Conservation (phyloP, 2,888 invertebrate species). For the Liodrosophila aerea region DNA sequence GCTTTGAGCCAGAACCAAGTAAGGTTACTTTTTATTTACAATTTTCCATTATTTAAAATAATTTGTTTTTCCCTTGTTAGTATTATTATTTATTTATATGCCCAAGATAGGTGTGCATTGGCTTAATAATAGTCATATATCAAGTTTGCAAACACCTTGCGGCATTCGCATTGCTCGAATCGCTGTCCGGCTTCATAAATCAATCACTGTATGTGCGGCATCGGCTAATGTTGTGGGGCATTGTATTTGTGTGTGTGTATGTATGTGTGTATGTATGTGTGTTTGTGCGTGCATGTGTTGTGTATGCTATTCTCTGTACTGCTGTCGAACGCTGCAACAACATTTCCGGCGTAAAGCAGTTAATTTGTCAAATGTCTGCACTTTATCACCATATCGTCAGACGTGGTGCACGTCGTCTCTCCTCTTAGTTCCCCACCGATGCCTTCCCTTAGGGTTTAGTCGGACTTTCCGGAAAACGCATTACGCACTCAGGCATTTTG, state of each 20-base stretch:
- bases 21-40: constrained; percentile 56
- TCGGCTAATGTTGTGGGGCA: constrained; percentile 23
- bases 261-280: background rate
- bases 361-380: constrained; percentile 78
- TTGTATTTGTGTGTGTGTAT: background rate
- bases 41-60: background rate
- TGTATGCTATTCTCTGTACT: constrained; percentile 16
- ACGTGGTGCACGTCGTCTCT: constrained; percentile 5
- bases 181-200: constrained; percentile 62
- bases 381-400: constrained; percentile 76
- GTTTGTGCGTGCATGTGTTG: too few relatives aligned
- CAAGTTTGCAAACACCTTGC: constrained; percentile 38
- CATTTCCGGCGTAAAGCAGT: constrained; percentile 76
- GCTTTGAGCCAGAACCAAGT: constrained; percentile 80
- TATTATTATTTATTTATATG: background rate
- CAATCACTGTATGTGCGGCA: constrained; percentile 54
- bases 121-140: constrained; percentile 11
- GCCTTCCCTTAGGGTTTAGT: background rate
- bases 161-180: constrained; percentile 19
- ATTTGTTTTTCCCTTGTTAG: constrained; percentile 7
- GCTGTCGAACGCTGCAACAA: constrained; percentile 62
- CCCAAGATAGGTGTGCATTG: background rate
- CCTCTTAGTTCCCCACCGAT: background rate
- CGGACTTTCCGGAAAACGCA: constrained; percentile 60
- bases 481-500: constrained; percentile 75